Evolutionary conservation across 2,888 invertebrate genomes (phyloP), one percentile per base, ranked within the genome.

Genomic region (Celastrina argiolus): DNA sequence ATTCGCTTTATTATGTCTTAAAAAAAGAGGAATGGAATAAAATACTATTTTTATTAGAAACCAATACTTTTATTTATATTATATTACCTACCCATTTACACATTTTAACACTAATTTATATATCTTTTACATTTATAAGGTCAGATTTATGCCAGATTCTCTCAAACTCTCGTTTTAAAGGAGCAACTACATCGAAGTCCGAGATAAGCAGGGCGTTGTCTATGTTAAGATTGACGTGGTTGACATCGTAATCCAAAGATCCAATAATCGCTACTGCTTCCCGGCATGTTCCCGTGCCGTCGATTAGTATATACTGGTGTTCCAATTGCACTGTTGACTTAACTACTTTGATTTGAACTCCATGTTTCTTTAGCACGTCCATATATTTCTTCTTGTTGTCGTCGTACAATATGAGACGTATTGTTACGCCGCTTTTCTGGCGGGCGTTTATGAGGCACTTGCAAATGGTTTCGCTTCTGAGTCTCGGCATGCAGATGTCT

Each of bases 241-340:
- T 64, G 0, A 79, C 72, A 51, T 81, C 81, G 65, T 81, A 81
- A 70, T 85, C 81, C 18, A 88, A 70, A 0, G 83, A 79, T 1
- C 87, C 87, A 22, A 85, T 71, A 16, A 84, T 73, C 0, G 82
- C 87, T 56, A 87, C 74, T 2, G 81, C 77, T n/a, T 80, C 81
- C 64, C 61, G 3, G 51, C 66, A 8, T 68, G 10, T 70, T 3
- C 69, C 72, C 7, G 69, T 69, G 6, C 76, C 81, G 66, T 88
- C 85, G 7, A 88, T 74, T 65, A 88, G 73, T 66, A 84, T 73
- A 66, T 87, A 87, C 68, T 87, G 84, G 58, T 87, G 83, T 69
- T 80, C 82, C 64, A 87, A 69, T 14, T 74, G 75, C 10, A 82
- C 77, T 4, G 64, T 39, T 1, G 80, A 74, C 12, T 72, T 77